Evolutionary conservation across 2,888 invertebrate species (phyloP).

Genomic region (Venusia cambrica): DNA sequence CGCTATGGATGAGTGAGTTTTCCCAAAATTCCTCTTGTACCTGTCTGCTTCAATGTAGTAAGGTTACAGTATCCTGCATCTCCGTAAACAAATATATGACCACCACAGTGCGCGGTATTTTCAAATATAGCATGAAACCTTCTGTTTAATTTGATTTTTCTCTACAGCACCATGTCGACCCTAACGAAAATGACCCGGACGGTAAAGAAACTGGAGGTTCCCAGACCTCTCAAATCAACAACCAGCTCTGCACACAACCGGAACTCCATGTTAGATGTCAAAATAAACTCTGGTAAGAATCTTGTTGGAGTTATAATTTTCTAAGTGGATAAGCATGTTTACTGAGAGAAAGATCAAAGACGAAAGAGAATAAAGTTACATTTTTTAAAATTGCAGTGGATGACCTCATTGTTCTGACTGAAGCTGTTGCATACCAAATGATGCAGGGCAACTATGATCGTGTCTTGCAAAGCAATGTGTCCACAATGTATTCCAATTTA

Average conservation of each 20-base stretch:
- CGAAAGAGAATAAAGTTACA: no score
- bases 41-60: constrained; percentile 58
- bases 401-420: constrained; percentile 90
- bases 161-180: constrained; percentile 78
- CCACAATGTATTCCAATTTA: constrained; percentile 89
- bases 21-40: constrained; percentile 48
- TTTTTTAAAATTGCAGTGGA: constrained; percentile 82
- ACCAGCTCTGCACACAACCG: constrained; percentile 79
- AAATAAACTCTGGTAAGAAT: constrained; percentile 76
- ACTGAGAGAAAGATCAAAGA: no score
- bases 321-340: no score
- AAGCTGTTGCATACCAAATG: constrained; percentile 89
- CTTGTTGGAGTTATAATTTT: no score
- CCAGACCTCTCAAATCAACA: constrained; percentile 85
- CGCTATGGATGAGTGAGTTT: constrained; percentile 80
- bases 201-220: constrained; percentile 87
- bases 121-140: constrained; percentile 14
- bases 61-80: constrained; percentile 71
- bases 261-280: constrained; percentile 74
- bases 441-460: constrained; percentile 87
- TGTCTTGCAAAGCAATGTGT: constrained; percentile 86
- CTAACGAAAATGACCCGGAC: constrained; percentile 84
- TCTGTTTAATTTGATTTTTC: constrained; percentile 17
- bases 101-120: constrained; percentile 39
- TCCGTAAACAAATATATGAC: constrained; percentile 53